These are phyloP conservation scores for Paracanthobrama guichenoti DNA, from an alignment of 2,113 vertebrate genomes.

Conservation along the genomic window DNA sequence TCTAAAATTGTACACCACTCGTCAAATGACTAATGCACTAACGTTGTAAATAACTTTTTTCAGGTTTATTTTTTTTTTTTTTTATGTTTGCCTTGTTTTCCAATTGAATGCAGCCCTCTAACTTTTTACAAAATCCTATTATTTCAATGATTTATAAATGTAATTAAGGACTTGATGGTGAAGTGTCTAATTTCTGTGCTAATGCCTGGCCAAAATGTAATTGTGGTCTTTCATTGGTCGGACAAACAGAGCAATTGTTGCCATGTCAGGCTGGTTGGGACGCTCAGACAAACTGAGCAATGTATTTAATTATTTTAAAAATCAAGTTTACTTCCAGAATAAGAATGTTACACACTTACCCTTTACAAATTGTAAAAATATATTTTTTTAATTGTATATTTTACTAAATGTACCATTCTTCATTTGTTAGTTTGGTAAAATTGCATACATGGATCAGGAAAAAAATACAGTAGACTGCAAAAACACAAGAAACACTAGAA, in stretches of 20 bases:
- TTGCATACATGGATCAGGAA: no score
- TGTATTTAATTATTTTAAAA: neutral
- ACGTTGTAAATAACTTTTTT: slow-evolving; percentile 5
- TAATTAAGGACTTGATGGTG: neutral
- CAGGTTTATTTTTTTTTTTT: neutral
- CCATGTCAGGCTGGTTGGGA: neutral
- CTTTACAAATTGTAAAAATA: neutral
- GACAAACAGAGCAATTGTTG: neutral
- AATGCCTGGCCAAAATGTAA: neutral
- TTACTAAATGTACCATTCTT: no score
- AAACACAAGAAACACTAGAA: slow-evolving; percentile 7
- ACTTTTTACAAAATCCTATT: neutral
- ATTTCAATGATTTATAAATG: neutral
- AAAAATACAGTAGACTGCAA: neutral
- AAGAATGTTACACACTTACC: neutral
- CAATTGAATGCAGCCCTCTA: neutral
- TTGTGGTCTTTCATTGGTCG: neutral
- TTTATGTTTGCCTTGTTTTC: neutral
- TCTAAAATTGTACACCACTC: slow-evolving; percentile 24
- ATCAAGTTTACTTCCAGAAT: slow-evolving; percentile 6
- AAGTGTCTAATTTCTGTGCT: neutral
- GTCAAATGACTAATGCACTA: slow-evolving; percentile 27
- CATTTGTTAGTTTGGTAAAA: neutral
- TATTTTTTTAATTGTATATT: no score
- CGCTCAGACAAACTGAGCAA: neutral